Conservation (phyloP, 2,797 vertebrate species). For the Falco peregrinus region DNA sequence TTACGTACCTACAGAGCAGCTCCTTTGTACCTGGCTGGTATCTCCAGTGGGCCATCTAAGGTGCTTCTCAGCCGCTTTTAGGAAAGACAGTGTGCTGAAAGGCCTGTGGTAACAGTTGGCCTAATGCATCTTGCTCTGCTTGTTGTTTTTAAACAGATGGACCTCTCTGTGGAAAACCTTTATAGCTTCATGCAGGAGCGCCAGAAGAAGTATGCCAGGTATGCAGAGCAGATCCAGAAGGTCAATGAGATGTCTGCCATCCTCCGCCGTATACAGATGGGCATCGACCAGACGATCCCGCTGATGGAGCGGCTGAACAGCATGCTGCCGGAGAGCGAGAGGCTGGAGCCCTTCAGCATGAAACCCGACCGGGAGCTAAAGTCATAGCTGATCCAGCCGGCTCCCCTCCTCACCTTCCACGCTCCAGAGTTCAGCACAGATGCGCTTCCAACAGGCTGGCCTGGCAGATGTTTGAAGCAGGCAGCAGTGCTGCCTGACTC, state of each 20-base stretch:
- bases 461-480: not conserved
- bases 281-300: slow-evolving; percentile 94
- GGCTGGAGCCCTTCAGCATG: slow-evolving; percentile 96
- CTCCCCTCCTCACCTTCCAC: not conserved
- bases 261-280: slow-evolving; percentile 98
- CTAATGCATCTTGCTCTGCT: not conserved
- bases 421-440: not conserved
- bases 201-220: slow-evolving; percentile 97
- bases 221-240: slow-evolving; percentile 99
- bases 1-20: not conserved
- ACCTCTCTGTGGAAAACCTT: slow-evolving; percentile 91
- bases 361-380: slow-evolving; percentile 82
- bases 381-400: not conserved
- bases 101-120: not conserved
- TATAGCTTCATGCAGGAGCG: slow-evolving; percentile 98
- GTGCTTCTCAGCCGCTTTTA: not conserved
- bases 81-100: not conserved
- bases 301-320: slow-evolving; percentile 96
- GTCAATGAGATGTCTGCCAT: slow-evolving; percentile 99
- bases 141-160: slow-evolving; percentile 84
- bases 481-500: not conserved
- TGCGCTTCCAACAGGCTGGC: rapidly evolving
- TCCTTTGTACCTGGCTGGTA: not conserved
- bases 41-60: not conserved
- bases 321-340: slow-evolving; percentile 91